Base-by-base conservation (phyloP, 2,888 invertebrate species). In the Eremobia ochroleuca region DNA sequence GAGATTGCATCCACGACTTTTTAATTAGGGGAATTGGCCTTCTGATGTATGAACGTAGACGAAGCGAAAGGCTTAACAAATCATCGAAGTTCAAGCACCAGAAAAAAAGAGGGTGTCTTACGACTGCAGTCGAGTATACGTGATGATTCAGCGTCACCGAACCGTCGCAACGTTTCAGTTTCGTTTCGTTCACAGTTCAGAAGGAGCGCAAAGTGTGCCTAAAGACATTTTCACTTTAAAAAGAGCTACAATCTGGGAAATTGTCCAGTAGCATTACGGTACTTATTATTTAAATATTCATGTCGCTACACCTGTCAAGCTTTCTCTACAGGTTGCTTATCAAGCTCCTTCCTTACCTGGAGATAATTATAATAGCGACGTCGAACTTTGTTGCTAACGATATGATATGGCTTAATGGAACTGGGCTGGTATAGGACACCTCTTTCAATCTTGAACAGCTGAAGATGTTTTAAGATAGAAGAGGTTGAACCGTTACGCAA, bases 311-410 rank as follows among this genome's bases (percentile, higher is more conserved):
- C 58, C 76, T 55, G 46, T n/a, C 66, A 25, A 31, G 52, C 82
- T 82, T 82, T 76, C 79, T 61, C 77, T 37, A 66, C 77, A 28
- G 76, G 79, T 76, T 76, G 61, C 52, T 61, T 76, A 82, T 76
- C 77, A 82, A 43, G 52, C 18, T 59, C 28, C 49, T 34, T 66
- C 65, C 65, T 43, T 82, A 66, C 34, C 58, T 37, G 76, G 58
- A 76, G 40, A 65, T 81, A 75, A 65, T 82, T 65, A 81, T 75
- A 55, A 74, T 49, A 40, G 37, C 31, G 46, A 31, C 6, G 46
- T n/a, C 28, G 49, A 55, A 37, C 76, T 58, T 65, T 64, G 49
- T 21, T 28, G 40, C 49, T 59, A 76, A 75, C 31, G 46, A 64
- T 58, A 74, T 37, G 46, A 77, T 49, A 58, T 21, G 31, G 55